Conservation (phyloP, 2,797 vertebrate species). For the Enteromius paludinosus region DNA sequence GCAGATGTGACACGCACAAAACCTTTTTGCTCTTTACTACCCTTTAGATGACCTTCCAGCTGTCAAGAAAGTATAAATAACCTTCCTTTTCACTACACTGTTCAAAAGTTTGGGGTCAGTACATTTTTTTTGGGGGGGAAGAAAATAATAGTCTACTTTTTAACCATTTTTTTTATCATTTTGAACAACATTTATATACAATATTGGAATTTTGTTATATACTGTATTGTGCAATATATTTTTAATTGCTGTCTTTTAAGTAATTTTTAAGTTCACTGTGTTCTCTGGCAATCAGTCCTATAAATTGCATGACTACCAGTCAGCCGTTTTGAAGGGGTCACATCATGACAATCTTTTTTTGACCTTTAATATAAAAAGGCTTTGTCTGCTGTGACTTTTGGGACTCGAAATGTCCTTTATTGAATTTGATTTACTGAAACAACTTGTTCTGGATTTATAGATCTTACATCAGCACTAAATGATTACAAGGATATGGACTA, state of each 20-base stretch:
- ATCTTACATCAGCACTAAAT: neutral
- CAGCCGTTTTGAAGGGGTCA: neutral
- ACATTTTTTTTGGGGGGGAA: neutral
- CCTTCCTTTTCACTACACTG: neutral
- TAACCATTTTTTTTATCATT: neutral
- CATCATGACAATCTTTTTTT: neutral
- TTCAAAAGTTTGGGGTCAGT: neutral
- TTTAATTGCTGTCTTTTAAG: neutral
- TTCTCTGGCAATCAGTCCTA: neutral
- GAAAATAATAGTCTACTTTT: neutral
- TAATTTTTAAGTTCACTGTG: neutral
- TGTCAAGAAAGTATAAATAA: constrained; percentile 1
- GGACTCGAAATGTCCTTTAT: neutral
- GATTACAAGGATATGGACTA: neutral
- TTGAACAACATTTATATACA: neutral
- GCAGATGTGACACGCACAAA: neutral
- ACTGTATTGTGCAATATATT: neutral
- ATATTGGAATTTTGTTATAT: neutral
- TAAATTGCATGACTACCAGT: neutral
- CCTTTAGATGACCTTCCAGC: constrained; percentile 7
- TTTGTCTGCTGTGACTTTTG: neutral
- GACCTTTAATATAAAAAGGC: neutral
- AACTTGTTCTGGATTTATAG: neutral
- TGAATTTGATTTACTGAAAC: constrained; percentile 4
- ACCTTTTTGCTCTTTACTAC: neutral